Percentiles rank a stretch among this genome's conserved stretches.
Conservation (phyloP, 2,797 vertebrate species). For the Cossypha heuglini region DNA sequence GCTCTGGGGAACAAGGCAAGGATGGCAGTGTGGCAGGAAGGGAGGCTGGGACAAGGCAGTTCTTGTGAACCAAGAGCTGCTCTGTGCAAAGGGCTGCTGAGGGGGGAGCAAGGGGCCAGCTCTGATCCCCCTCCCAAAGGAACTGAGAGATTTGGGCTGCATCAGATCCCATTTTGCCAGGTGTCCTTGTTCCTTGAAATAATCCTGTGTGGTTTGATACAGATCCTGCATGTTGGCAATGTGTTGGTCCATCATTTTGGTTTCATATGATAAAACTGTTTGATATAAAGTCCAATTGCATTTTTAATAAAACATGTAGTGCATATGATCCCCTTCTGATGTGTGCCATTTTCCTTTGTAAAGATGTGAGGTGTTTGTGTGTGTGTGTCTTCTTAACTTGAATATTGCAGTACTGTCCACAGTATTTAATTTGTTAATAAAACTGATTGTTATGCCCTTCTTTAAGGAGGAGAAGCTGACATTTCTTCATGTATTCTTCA, state of each 20-base stretch:
- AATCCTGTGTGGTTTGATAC: not conserved
- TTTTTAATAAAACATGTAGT: not conserved
- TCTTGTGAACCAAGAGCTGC: not conserved
- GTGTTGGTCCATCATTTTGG: not conserved
- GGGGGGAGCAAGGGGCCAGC: not conserved
- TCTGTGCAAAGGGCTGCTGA: not conserved
- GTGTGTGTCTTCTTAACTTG: not conserved
- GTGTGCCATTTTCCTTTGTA: not conserved
- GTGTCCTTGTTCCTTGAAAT: not conserved
- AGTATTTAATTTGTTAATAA: not conserved
- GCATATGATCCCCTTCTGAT: not conserved
- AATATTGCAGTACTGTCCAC: not conserved
- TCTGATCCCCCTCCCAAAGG: not conserved
- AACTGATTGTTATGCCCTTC: not conserved
- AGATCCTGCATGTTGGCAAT: not conserved
- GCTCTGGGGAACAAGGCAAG: not conserved
- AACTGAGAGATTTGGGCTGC: fast-evolving
- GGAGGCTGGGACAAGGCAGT: not conserved
- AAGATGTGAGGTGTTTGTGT: not conserved
- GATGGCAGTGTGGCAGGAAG: not conserved
- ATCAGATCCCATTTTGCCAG: not conserved
- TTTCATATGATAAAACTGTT: not conserved
- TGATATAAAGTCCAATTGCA: not conserved
- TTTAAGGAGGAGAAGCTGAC: not conserved
- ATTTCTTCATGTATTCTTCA: fast-evolving